A percentile compares a stretch with the other conserved stretches of the same genome.
phyloP scores from a whole-genome alignment of 2,113 vertebrate genomes.

The Tor tambroides region DNA sequence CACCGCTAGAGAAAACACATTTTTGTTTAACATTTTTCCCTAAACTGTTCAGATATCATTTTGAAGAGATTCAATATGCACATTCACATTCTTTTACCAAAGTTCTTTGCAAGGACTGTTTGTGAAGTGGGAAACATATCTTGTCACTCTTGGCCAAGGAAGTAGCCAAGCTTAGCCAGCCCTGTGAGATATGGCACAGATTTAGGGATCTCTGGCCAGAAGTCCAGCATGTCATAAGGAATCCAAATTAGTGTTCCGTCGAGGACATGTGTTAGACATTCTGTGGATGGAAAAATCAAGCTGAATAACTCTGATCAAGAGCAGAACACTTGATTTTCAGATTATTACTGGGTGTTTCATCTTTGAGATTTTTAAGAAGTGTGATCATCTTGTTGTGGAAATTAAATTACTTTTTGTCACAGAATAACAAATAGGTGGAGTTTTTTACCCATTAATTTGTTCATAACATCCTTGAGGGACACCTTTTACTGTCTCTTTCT shows the following conservation, averaged over 20 bases:
- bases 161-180: neutral
- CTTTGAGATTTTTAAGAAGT: neutral
- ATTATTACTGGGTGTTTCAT: neutral
- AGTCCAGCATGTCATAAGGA: slow-evolving; percentile 17
- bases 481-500: neutral
- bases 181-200: slow-evolving; percentile 20
- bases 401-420: neutral
- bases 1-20: neutral
- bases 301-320: neutral
- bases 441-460: neutral
- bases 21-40: neutral
- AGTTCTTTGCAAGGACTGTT: neutral
- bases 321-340: neutral
- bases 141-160: slow-evolving; percentile 6
- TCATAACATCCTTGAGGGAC: neutral
- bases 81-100: neutral
- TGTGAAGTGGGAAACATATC: neutral
- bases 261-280: slow-evolving; percentile 50
- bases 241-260: slow-evolving; percentile 25
- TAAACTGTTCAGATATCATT: neutral
- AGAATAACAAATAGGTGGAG: neutral
- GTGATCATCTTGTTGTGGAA: slow-evolving; percentile 1
- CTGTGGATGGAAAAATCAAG: slow-evolving; percentile 23
- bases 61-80: neutral
- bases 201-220: slow-evolving; percentile 15